Evolutionary conservation across 2,888 invertebrate species (phyloP).

Genomic region (Sialis fuliginosa): DNA sequence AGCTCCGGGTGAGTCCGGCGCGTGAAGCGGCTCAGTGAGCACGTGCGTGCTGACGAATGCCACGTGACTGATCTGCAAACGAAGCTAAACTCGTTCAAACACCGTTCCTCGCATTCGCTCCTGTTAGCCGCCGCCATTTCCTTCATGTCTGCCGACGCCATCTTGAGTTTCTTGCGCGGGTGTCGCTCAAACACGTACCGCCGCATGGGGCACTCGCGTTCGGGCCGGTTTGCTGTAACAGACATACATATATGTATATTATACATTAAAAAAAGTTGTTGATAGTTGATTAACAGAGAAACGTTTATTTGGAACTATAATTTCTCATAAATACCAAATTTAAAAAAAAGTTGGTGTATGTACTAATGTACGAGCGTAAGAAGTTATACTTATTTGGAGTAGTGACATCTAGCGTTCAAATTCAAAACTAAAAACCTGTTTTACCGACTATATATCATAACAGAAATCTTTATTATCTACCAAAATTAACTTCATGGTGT

Average conservation of each 20-base stretch:
- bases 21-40: constrained; percentile 66
- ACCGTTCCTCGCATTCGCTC: constrained; percentile 80
- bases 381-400: too few relatives aligned
- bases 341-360: too few relatives aligned
- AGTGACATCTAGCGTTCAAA: too few relatives aligned
- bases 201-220: constrained; percentile 74
- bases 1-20: constrained; percentile 72
- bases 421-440: too few relatives aligned
- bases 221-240: constrained; percentile 57
- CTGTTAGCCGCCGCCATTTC: constrained; percentile 72
- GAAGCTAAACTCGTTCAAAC: constrained; percentile 74
- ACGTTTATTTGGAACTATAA: too few relatives aligned
- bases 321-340: background rate
- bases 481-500: too few relatives aligned
- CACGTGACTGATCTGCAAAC: constrained; percentile 78
- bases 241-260: constrained; percentile 2
- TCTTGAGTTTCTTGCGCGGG: constrained; percentile 64
- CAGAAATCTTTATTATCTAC: too few relatives aligned
- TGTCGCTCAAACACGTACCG: constrained; percentile 79
- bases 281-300: too few relatives aligned
- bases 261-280: too few relatives aligned
- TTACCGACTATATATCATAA: too few relatives aligned
- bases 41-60: constrained; percentile 58
- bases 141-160: constrained; percentile 64
- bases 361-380: too few relatives aligned